Conservation (phyloP, 1,140 invertebrate species). For the Zaprionus ghesquierei region DNA sequence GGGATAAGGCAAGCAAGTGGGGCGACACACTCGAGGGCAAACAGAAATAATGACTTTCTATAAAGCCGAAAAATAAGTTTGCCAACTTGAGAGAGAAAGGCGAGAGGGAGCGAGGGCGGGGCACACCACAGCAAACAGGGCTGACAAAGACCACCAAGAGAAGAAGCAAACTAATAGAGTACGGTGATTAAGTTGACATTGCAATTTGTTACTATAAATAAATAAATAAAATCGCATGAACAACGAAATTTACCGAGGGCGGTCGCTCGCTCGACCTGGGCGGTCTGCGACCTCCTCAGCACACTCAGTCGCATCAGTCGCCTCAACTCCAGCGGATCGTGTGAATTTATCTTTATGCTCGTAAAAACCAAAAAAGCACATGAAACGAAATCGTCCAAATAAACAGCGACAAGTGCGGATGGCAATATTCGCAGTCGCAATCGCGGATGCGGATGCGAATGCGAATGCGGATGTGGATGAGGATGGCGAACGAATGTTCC, state of each 20-base stretch:
- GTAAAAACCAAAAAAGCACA: constrained; percentile 68
- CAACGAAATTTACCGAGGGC: constrained; percentile 38
- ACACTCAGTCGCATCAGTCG: constrained; percentile 6
- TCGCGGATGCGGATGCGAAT: constrained; percentile 35
- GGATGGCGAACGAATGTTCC: constrained; percentile 55
- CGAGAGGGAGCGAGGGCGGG: neutral
- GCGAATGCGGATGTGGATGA: constrained; percentile 11
- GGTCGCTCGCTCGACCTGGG: neutral
- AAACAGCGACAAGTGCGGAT: constrained; percentile 59
- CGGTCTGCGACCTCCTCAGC: neutral
- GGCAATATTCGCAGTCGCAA: constrained; percentile 29
- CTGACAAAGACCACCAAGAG: constrained; percentile 47
- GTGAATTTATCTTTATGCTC: constrained; percentile 79
- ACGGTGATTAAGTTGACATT: constrained; percentile 78
- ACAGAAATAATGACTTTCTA: constrained; percentile 43
- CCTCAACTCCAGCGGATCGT: constrained; percentile 50
- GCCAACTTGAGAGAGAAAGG: constrained; percentile 7
- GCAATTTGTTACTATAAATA: constrained; percentile 80
- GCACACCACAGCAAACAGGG: neutral
- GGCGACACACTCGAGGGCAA: neutral
- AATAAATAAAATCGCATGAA: constrained; percentile 76
- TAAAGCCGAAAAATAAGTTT: constrained; percentile 61
- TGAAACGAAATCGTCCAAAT: constrained; percentile 70
- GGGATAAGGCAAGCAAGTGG: no score
- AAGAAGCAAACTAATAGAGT: constrained; percentile 68